Percentiles rank a stretch among this genome's conserved stretches.
Conservation (phyloP, 2,113 vertebrate species). For the Osmerus mordax region DNA sequence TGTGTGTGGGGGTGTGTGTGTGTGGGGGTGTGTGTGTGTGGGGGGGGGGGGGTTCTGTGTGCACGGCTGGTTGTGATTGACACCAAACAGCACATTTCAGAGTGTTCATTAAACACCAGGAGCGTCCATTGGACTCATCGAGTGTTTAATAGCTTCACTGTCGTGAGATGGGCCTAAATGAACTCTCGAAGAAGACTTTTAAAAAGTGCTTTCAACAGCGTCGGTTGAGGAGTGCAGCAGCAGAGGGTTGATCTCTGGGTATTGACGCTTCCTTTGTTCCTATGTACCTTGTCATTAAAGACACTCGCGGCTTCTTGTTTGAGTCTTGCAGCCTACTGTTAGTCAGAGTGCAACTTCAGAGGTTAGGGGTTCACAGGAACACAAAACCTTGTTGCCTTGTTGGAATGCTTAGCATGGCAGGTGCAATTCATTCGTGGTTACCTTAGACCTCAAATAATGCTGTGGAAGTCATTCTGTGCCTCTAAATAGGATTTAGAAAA, state of each 20-base stretch:
- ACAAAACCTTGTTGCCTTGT: not conserved
- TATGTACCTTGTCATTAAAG: constrained; percentile 53
- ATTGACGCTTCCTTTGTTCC: constrained; percentile 34
- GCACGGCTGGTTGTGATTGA: too few relatives aligned
- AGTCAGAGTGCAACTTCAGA: constrained; percentile 10
- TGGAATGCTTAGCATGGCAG: not conserved
- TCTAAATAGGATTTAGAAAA: not conserved
- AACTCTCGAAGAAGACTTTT: too few relatives aligned
- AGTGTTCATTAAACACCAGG: too few relatives aligned
- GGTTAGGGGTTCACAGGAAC: constrained; percentile 17
- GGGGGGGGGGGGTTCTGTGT: too few relatives aligned
- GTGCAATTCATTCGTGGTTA: not conserved
- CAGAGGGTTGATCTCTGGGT: constrained; percentile 7
- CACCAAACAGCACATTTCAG: too few relatives aligned
- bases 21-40: too few relatives aligned
- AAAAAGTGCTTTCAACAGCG: too few relatives aligned
- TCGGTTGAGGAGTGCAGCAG: not conserved
- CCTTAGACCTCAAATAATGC: not conserved
- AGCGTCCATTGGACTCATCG: too few relatives aligned
- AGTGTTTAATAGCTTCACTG: too few relatives aligned
- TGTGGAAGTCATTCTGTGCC: not conserved
- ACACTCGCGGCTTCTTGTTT: constrained; percentile 28
- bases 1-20: too few relatives aligned
- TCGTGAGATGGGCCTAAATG: too few relatives aligned
- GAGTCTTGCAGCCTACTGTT: constrained; percentile 11